phyloP scores from a whole-genome alignment of 2,797 vertebrate genomes.

The Knipowitschia caucasica region DNA sequence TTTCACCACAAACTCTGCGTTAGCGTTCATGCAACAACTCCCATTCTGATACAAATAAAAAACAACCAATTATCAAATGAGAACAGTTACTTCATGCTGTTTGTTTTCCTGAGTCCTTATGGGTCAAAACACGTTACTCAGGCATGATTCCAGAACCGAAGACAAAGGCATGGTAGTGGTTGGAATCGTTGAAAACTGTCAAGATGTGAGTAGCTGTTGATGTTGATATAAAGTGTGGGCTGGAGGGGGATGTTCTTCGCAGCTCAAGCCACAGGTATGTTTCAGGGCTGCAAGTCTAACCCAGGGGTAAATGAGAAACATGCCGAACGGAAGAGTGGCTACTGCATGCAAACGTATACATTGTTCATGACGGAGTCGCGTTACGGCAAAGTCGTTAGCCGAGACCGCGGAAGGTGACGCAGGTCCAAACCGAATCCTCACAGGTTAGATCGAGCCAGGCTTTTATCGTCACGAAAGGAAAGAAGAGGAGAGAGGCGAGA shows the following conservation, averaged over 20 bases:
- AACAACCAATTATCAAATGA: constrained; percentile 26
- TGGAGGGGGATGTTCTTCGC: constrained; percentile 41
- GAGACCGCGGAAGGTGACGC: constrained; percentile 46
- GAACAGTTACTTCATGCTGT: constrained; percentile 19
- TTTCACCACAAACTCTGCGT: constrained; percentile 11
- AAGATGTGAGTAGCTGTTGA: constrained; percentile 19
- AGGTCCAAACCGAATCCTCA: constrained; percentile 44
- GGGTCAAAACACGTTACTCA: constrained; percentile 16
- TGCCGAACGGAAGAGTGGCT: constrained; percentile 60
- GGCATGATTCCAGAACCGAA: constrained; percentile 23
- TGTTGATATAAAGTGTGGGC: constrained; percentile 15
- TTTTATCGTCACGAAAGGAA: constrained; percentile 26
- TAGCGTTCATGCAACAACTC: constrained; percentile 10
- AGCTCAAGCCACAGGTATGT: constrained; percentile 72
- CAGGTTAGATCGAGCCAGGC: constrained; percentile 46
- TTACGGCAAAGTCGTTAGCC: constrained; percentile 36
- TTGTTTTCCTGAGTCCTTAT: constrained; percentile 48
- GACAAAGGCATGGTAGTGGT: constrained; percentile 33
- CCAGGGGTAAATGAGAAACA: constrained; percentile 68
- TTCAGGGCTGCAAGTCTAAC: constrained; percentile 56
- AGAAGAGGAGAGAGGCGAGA: constrained; percentile 30
- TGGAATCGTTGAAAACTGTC: constrained; percentile 14
- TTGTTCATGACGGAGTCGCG: constrained; percentile 44
- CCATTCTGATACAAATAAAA: constrained; percentile 15
- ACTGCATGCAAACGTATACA: constrained; percentile 36